Conservation (phyloP, 2,888 invertebrate genomes). For the Microctonus hyperodae region DNA sequence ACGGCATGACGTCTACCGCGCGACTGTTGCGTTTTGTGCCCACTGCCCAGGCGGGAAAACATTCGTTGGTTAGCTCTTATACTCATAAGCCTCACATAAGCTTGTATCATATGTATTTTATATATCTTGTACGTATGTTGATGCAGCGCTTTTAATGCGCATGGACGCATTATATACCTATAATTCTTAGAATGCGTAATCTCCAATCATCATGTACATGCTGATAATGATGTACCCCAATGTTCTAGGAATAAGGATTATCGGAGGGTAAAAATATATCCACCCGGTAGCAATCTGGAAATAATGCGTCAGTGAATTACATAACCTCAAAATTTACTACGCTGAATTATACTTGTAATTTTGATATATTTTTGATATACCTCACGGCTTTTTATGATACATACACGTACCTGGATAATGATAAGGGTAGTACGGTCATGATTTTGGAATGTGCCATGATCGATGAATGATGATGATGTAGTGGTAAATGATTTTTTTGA, state of each 20-base stretch:
- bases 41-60: slow-evolving; percentile 50
- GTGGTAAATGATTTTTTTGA: not conserved
- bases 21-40: slow-evolving; percentile 52
- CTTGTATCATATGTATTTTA: slow-evolving; percentile 36
- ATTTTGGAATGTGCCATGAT: not conserved
- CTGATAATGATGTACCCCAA: no score
- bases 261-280: no score
- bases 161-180: no score
- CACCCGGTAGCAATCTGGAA: no score
- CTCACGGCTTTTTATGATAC: not conserved
- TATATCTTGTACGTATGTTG: slow-evolving; percentile 46
- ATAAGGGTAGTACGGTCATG: not conserved
- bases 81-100: no score
- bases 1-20: slow-evolving; percentile 47
- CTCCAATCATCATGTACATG: no score
- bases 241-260: no score
- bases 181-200: no score
- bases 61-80: slow-evolving; percentile 27
- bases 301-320: not conserved
- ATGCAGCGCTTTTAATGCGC: no score
- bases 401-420: not conserved
- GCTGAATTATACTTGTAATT: not conserved
- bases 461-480: not conserved
- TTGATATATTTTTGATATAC: not conserved
- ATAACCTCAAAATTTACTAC: not conserved